Evolutionary conservation across 37 sponge, comb jelly and placozoan genomes (phyloP), one percentile per base, ranked within the genome.

Genomic region (Diacarnus erythraeanus): DNA sequence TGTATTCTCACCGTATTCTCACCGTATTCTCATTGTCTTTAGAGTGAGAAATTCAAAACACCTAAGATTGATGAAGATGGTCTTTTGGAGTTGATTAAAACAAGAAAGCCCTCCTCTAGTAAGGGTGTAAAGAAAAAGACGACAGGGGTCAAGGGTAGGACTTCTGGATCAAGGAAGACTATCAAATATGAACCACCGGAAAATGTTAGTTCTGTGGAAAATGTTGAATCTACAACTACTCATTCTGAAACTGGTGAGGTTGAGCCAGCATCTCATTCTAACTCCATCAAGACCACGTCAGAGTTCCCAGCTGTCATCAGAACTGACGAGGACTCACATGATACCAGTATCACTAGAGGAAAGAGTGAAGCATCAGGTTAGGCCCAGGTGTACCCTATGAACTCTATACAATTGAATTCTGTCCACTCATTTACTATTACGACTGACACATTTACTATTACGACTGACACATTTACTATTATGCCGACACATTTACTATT

Each of bases 11-110:
- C 21, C 6, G 42, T 33, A 20, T 8, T 60, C 38, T 3, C 54
- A 74, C 26, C 10, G 5, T n/a, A 18, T 47, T 27, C 36, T 69
- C 59, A 36, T 34, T 1, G 40, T 29, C 4, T 18, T 31, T 54
- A 94, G 92, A 90, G 90, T 41, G 64, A 65, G 30, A 64, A 90
- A 54, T 67, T 79, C 22, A 70, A 77, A n/a, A 94, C 88, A 2
- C 73, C 82, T 43, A 64, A 84, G 57, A 75, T 98, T 2, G 66
- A 71, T 71, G 99, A 98, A 42, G 95, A 98, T 77, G 91, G 80
- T 30, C 84, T 98, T 35, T 51, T 96, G 35, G 95, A 92, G 20
- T 59, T 98, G 69, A 83, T 98, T 15, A 39, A 81, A 22, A 88
- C 83, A 29, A 71, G 73, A 18, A 84, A 93, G 9, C 66, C 78